Evolutionary conservation across 2,797 vertebrate genomes (phyloP), one percentile per base, ranked within the genome.

Genomic region (Acanthurus lineatus): DNA sequence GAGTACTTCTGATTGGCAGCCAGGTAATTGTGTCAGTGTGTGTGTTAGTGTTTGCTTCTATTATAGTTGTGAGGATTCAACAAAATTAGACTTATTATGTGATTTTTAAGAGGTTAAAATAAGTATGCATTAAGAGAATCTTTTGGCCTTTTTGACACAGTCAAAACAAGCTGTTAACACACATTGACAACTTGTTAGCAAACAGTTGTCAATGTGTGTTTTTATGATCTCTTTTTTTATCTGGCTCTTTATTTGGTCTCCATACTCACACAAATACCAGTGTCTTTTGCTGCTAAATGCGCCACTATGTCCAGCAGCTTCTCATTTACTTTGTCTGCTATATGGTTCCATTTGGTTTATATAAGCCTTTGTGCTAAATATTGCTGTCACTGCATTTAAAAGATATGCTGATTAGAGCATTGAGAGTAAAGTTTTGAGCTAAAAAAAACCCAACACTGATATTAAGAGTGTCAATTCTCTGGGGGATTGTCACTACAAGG

Each of bases 1-100:
- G 52, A 76, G 25, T 48, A 19, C 48, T 48, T 64, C 42, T 47
- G 51, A 64, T 54, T 77, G 58, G 64, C 52, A 67, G 40, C 48
- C 40, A 20, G 15, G 11, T 38, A 53, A 57, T 22, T 57, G 15
- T 22, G 32, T 32, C 0, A 19, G 3, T 42, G 4, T 64, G 12
- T 44, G 16, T 69, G n/a, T 58, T 54, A 38, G 19, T 57, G 15
- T 51, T 52, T 49, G 42, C 53, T 68, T 47, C 22, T 44, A 2
- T 44, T 44, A 12, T 15, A 38, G 7, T 51, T 42, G 4, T 56
- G 25, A 73, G 25, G 60, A 40, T 12, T 25, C 44, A 56, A 32
- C 35, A 56, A 44, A 16, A 28, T 47, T n/a, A 35, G 11, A 35
- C 32, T 35, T 32, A 32, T 32, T 32, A 32, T 32, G 28, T 32